Evolutionary conservation across 2,113 vertebrate genomes (phyloP), one percentile per base, ranked within the genome.

Genomic region (Cricetomys ansorgei): DNA sequence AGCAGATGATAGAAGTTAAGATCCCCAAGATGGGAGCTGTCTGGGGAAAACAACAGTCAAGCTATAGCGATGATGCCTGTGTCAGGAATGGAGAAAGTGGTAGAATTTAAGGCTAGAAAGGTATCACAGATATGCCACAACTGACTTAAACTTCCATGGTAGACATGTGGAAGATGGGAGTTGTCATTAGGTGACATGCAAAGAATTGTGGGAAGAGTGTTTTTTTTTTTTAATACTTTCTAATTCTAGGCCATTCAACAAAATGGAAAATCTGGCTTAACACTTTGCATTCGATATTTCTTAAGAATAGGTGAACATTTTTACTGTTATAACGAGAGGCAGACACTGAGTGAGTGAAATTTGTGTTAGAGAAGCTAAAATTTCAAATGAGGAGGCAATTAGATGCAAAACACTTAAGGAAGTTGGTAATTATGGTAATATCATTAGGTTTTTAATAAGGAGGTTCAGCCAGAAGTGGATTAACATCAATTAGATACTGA

Each of bases 401-500:
- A 59, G n/a, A 88, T 43, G 53, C 12, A 81, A 89, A 91, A 50
- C 27, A 93, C 12, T 69, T 92, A 88, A 92, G 40, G 11, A 90
- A 77, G 19, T 34, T 62, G 62, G 7, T 89, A 88, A 69, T 94
- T 55, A 64, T 45, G 69, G 55, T 34, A 50, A 77, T 86, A 50
- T 80, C 76, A 76, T 72, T 69, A 37, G 89, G 2, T 17, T 77
- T 86, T 94, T 95, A 93, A 59, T 79, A 72, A 91, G 88, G 17
- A 89, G 21, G 62, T 64, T 12, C 48, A 12, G 48, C 62, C 23
- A 69, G 21, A 72, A 90, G 90, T 75, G 17, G 23, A 92, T 94
- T n/a, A 85, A 8, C 31, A 50, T 83, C 65, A 72, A 25, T 80
- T 89, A 88, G 45, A 69, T 80, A 67, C 65, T 86, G 29, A 86